A percentile compares a stretch with the other conserved stretches of the same genome.
phyloP scores from a whole-genome alignment of 2,113 vertebrate genomes.

The Nyctereutes procyonoides region DNA sequence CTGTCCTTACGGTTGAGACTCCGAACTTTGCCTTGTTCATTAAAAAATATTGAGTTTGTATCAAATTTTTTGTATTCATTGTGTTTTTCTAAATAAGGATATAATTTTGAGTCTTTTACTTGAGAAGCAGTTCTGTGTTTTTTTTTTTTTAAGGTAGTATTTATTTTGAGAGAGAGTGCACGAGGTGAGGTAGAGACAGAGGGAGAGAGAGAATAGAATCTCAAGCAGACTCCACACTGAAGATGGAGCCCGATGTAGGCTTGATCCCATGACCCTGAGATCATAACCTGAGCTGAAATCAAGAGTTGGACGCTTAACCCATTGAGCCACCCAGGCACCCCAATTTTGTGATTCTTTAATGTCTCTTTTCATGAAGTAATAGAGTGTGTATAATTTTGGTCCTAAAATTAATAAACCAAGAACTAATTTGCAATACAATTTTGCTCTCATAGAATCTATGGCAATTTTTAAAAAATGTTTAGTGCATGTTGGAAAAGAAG shows the following conservation, averaged over 20 bases:
- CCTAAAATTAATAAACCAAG: not conserved
- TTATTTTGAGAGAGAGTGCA: not conserved
- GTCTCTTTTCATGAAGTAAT: not conserved
- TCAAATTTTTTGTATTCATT: not conserved
- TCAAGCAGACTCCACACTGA: not conserved
- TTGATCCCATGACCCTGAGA: not conserved
- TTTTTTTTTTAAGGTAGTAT: not conserved
- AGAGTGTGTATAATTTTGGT: not conserved
- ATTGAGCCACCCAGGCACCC: not conserved
- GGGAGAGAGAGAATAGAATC: not conserved
- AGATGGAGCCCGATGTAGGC: not conserved
- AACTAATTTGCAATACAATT: conserved; percentile 16
- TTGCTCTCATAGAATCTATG: not conserved
- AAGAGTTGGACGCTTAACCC: not conserved
- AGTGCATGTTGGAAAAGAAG: not conserved
- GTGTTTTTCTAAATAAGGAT: not conserved
- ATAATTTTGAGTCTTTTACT: not conserved
- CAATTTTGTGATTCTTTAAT: not conserved
- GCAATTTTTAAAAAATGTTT: not conserved
- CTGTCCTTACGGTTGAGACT: not conserved
- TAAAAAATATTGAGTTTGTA: not conserved
- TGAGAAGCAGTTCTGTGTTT: not conserved
- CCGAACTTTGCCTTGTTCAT: not conserved
- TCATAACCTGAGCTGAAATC: not conserved
- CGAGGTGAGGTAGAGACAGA: not conserved